Conservation (phyloP, 2,888 invertebrate species). For the Tetropium fuscum region DNA sequence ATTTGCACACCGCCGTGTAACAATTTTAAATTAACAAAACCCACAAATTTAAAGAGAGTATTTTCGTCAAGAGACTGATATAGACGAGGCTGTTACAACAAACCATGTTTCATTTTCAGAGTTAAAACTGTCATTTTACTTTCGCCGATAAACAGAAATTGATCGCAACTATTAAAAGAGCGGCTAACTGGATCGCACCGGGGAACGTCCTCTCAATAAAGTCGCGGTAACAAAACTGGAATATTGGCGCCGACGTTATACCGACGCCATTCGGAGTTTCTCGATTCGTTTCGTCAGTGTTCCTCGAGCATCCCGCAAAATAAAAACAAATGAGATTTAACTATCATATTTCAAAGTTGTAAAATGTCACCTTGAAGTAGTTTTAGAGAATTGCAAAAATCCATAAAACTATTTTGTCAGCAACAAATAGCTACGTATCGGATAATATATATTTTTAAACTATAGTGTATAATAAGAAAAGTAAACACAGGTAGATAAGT, state of each 20-base stretch:
- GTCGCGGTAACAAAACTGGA: conserved; percentile 55
- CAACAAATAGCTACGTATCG: too few relatives aligned
- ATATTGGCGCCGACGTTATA: conserved; percentile 55
- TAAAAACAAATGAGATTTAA: conserved; percentile 34
- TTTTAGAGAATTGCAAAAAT: conserved; percentile 1
- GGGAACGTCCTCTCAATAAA: conserved; percentile 48
- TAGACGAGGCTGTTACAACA: conserved; percentile 1
- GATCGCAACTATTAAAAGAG: conserved; percentile 24
- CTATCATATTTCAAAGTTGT: conserved; percentile 8
- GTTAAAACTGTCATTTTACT: conserved; percentile 2
- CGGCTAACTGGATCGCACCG: conserved; percentile 30
- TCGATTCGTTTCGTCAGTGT: conserved; percentile 47
- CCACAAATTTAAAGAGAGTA: background rate
- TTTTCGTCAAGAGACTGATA: background rate
- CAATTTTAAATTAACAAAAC: conserved; percentile 9
- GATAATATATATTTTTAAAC: too few relatives aligned
- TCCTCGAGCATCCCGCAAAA: conserved; percentile 40
- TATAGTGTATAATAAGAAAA: too few relatives aligned
- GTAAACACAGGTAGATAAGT: too few relatives aligned
- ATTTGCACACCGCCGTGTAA: conserved; percentile 1
- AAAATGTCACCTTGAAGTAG: conserved; percentile 2
- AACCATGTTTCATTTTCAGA: background rate
- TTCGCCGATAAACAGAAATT: conserved; percentile 29
- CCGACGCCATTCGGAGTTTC: conserved; percentile 52
- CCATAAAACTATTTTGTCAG: too few relatives aligned